Percentiles rank a stretch among this genome's conserved stretches.
phyloP scores from a whole-genome alignment of 2,888 invertebrate genomes.

The Hoplodrina blanda region DNA sequence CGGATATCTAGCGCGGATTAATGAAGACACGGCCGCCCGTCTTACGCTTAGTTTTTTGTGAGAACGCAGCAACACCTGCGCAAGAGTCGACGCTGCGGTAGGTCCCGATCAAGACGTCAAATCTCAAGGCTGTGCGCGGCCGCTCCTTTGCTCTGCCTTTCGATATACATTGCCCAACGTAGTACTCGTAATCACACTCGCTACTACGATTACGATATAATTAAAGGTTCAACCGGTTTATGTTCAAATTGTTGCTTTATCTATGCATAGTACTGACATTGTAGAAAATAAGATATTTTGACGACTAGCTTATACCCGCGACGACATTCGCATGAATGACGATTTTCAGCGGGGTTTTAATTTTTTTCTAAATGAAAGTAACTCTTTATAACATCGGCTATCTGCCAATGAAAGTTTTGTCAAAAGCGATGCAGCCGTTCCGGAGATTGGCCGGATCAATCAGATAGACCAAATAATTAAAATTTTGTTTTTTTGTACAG shows the following conservation, averaged over 20 bases:
- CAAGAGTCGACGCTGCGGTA: conserved; percentile 87
- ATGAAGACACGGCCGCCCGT: conserved; percentile 82
- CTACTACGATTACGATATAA: conserved; percentile 72
- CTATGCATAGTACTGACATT: conserved; percentile 33
- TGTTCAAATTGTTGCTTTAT: conserved; percentile 46
- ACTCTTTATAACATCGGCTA: too few relatives aligned
- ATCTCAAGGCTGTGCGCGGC: conserved; percentile 86
- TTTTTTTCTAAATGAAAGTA: too few relatives aligned
- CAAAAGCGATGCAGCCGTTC: too few relatives aligned
- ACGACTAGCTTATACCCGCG: too few relatives aligned
- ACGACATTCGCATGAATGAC: too few relatives aligned
- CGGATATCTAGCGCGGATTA: conserved; percentile 78
- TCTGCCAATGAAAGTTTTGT: too few relatives aligned
- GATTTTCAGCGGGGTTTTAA: too few relatives aligned
- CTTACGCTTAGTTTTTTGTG: conserved; percentile 87
- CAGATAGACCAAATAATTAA: too few relatives aligned
- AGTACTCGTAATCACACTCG: conserved; percentile 77
- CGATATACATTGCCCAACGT: conserved; percentile 83
- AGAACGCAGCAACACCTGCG: conserved; percentile 85
- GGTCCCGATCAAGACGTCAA: conserved; percentile 90
- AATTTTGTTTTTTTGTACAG: too few relatives aligned
- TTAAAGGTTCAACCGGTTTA: conserved; percentile 67
- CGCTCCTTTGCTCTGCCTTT: conserved; percentile 80
- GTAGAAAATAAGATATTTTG: conserved; percentile 21
- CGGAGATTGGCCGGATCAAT: too few relatives aligned